Evolutionary conservation across 2,888 invertebrate genomes (phyloP).

Genomic region (Metellina segmentata): DNA sequence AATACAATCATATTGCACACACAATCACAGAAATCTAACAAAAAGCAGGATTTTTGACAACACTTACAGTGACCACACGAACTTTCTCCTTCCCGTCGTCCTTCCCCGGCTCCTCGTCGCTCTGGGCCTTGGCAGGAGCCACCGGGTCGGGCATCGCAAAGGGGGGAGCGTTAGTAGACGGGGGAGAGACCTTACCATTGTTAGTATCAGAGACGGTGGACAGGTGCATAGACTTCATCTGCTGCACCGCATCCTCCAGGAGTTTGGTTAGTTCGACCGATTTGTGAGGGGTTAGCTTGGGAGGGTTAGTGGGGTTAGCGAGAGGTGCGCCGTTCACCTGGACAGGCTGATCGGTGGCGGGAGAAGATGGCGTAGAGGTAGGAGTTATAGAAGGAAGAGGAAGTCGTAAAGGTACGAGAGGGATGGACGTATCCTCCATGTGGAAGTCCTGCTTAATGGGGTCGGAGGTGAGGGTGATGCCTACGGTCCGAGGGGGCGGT

Average conservation of each 20-base stretch:
- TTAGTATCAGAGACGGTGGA: conserved; percentile 66
- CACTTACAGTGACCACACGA: conserved; percentile 73
- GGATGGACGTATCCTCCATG: conserved; percentile 37
- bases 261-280: conserved; percentile 73
- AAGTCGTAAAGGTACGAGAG: conserved; percentile 41
- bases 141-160: conserved; percentile 16
- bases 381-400: conserved; percentile 43
- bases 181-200: conserved; percentile 45
- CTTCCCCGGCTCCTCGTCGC: neutral
- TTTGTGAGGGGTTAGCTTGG: conserved; percentile 67
- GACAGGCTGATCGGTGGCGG: conserved; percentile 9
- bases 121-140: conserved; percentile 21
- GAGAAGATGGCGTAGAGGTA: conserved; percentile 28
- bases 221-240: conserved; percentile 73
- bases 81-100: conserved; percentile 47
- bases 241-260: conserved; percentile 72
- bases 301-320: conserved; percentile 22
- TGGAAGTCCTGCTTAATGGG: conserved; percentile 33
- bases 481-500: conserved; percentile 57
- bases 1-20: neutral
- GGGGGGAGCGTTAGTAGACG: conserved; percentile 30
- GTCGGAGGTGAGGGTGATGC: conserved; percentile 21
- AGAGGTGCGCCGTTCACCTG: conserved; percentile 35
- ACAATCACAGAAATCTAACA: neutral
- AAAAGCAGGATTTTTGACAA: neutral